Conservation (phyloP, 2,113 vertebrate species). For the Taurulus bubalis region DNA sequence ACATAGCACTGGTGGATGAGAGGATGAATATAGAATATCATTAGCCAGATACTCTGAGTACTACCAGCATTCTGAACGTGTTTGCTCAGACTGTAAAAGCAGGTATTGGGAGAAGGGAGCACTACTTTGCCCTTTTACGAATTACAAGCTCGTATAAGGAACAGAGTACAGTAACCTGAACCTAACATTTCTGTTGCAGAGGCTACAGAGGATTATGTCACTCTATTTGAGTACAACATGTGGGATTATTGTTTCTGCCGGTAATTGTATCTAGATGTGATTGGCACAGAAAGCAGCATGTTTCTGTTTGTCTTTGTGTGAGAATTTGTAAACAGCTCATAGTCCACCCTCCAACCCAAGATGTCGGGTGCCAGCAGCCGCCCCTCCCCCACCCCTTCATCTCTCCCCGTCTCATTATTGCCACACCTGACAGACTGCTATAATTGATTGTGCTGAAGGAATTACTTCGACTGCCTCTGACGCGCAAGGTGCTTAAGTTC, state of each 20-base stretch:
- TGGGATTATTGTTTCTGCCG: neutral
- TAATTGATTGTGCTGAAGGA: constrained; percentile 68
- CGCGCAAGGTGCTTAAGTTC: constrained; percentile 59
- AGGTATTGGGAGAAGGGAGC: neutral
- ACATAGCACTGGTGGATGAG: neutral
- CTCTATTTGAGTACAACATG: constrained; percentile 14
- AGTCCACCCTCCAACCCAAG: constrained; percentile 4
- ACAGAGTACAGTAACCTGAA: neutral
- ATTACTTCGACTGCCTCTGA: constrained; percentile 57
- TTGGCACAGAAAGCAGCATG: constrained; percentile 4
- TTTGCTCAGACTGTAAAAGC: neutral
- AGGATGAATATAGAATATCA: constrained; percentile 5
- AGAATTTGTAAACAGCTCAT: constrained; percentile 28
- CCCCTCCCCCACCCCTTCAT: constrained; percentile 25
- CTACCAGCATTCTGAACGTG: neutral
- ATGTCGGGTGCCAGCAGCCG: neutral
- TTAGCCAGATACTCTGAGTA: neutral
- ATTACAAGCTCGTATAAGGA: neutral
- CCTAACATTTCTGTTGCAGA: neutral
- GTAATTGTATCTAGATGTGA: constrained; percentile 10
- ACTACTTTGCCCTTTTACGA: neutral
- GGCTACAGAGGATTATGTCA: constrained; percentile 15
- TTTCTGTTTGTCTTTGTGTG: constrained; percentile 29
- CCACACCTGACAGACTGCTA: constrained; percentile 69
- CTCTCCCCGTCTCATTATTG: constrained; percentile 57